Percentiles rank a stretch among this genome's conserved stretches.
Evolutionary conservation across 2,888 invertebrate species (phyloP).

Genomic region (Urechis unicinctus): DNA sequence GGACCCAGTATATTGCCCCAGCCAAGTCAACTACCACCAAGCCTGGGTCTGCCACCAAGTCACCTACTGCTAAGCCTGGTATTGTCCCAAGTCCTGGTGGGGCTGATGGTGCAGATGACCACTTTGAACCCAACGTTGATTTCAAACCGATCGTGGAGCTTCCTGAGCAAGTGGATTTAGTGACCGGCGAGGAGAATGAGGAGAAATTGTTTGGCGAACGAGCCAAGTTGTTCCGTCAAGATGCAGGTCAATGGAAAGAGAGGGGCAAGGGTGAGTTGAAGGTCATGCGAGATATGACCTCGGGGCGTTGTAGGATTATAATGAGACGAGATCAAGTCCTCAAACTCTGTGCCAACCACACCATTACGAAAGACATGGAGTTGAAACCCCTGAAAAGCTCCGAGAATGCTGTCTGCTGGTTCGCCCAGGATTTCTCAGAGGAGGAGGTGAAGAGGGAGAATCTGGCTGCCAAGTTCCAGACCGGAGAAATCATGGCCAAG

Average conservation of each 20-base stretch:
- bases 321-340: slow-evolving; percentile 87
- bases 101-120: slow-evolving; percentile 45
- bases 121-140: slow-evolving; percentile 52
- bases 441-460: slow-evolving; percentile 65
- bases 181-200: slow-evolving; percentile 88
- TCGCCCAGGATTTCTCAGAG: slow-evolving; percentile 70
- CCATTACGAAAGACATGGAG: slow-evolving; percentile 68
- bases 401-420: slow-evolving; percentile 57
- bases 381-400: slow-evolving; percentile 60
- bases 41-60: too few relatives aligned
- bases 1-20: too few relatives aligned
- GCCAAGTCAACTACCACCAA: too few relatives aligned
- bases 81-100: too few relatives aligned
- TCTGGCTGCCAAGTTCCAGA: slow-evolving; percentile 76
- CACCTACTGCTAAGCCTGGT: too few relatives aligned
- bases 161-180: slow-evolving; percentile 69
- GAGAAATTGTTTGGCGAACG: slow-evolving; percentile 67
- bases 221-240: slow-evolving; percentile 73
- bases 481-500: slow-evolving; percentile 64
- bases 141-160: slow-evolving; percentile 80
- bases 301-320: slow-evolving; percentile 63
- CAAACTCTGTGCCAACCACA: slow-evolving; percentile 89
- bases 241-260: slow-evolving; percentile 80
- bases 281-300: slow-evolving; percentile 57
- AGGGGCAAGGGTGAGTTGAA: slow-evolving; percentile 81